Conservation (phyloP, 2,797 vertebrate species). For the Gymnothorax reevesii region DNA sequence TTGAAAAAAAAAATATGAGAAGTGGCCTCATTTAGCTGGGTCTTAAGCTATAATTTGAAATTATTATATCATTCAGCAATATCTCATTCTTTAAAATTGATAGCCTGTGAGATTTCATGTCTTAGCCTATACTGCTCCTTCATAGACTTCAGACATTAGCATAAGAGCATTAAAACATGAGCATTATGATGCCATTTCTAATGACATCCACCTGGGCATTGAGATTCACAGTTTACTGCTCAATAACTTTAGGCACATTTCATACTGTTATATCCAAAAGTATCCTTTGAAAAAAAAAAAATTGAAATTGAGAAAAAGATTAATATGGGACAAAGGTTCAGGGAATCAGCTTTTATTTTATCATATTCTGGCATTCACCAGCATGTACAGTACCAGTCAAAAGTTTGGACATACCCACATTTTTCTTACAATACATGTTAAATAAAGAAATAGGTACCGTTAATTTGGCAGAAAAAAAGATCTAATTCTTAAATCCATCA, state of each 20-base stretch:
- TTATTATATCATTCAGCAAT: neutral
- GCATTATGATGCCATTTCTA: neutral
- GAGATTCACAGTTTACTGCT: neutral
- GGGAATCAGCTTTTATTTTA: no score
- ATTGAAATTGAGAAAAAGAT: no score
- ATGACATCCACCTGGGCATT: neutral
- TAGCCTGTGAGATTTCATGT: neutral
- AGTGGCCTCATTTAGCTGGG: neutral
- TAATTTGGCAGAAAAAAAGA: no score
- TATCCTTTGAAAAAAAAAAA: no score
- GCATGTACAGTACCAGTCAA: no score
- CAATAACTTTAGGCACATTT: neutral
- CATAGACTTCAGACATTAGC: neutral
- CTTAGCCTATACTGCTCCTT: neutral
- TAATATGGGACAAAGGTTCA: no score
- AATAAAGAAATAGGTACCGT: no score
- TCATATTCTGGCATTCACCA: no score
- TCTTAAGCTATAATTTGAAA: neutral
- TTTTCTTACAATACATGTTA: no score
- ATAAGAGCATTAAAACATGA: neutral
- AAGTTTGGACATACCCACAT: no score
- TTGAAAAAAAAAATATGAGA: neutral
- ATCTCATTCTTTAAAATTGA: neutral
- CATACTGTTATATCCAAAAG: neutral
- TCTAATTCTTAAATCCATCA: no score